Conservation (phyloP, 2,797 vertebrate genomes). For the Acrossocheilus wenchowensis region DNA sequence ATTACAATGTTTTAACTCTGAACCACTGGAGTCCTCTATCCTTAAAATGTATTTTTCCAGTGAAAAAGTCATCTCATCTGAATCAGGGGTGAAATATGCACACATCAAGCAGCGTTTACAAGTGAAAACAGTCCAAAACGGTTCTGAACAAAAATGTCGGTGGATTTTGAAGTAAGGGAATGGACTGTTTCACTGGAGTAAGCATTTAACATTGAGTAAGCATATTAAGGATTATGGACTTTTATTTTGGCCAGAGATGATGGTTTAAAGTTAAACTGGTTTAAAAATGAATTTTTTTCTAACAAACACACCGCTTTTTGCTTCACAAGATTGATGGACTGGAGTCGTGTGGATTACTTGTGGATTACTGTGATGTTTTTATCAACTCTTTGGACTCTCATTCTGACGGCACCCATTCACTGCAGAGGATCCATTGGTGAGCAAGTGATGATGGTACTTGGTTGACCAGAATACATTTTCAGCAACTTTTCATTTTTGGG, state of each 20-base stretch:
- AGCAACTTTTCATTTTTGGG: neutral
- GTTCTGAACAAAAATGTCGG: neutral
- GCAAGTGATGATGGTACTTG: neutral
- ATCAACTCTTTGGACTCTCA: neutral
- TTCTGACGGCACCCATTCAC: neutral
- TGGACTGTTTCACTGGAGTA: neutral
- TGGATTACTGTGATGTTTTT: neutral
- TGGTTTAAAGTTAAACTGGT: neutral
- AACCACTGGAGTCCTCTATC: neutral
- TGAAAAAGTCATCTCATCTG: neutral
- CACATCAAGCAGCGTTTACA: neutral
- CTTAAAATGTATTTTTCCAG: neutral
- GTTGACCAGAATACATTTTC: neutral
- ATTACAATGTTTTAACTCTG: neutral
- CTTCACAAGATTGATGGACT: neutral
- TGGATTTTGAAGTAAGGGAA: neutral
- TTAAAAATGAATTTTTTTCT: neutral
- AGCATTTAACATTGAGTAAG: neutral
- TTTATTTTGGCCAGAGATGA: neutral
- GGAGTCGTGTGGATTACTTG: neutral
- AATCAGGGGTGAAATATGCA: neutral
- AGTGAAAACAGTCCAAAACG: neutral
- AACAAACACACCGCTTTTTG: neutral
- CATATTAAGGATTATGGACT: neutral
- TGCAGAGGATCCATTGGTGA: neutral